Percentiles rank a stretch among this genome's conserved stretches.
Conservation (phyloP, 1,140 invertebrate species). For the Cardiocondyla obscurior region DNA sequence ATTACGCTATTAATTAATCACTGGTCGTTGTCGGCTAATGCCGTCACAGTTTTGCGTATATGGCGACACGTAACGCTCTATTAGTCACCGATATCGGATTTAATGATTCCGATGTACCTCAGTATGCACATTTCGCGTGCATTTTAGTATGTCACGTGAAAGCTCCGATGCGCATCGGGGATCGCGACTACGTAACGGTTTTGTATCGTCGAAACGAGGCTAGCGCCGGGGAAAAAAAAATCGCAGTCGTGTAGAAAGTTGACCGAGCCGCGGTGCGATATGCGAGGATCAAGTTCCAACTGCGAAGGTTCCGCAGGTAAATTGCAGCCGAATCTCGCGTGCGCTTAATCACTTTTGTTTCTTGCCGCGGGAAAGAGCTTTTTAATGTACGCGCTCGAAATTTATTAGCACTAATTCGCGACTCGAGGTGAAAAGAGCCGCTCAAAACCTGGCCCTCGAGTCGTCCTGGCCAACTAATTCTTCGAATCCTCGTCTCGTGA, state of each 20-base stretch:
- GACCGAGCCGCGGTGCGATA: conserved; percentile 35
- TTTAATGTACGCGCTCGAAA: neutral
- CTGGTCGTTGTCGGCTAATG: neutral
- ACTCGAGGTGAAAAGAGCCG: neutral
- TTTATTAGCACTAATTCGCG: neutral
- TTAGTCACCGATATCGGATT: conserved; percentile 19
- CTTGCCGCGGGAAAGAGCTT: neutral
- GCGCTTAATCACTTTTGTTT: neutral
- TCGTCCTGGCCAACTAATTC: neutral
- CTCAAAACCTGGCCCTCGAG: neutral
- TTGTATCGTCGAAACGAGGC: conserved; percentile 65
- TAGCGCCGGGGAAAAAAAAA: conserved; percentile 67
- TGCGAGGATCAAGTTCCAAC: conserved; percentile 50
- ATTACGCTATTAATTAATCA: neutral
- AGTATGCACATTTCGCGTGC: conserved; percentile 53
- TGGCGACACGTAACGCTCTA: conserved; percentile 29
- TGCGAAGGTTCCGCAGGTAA: conserved; percentile 3
- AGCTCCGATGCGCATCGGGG: conserved; percentile 61
- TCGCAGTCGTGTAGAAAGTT: conserved; percentile 64
- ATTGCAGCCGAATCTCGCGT: neutral
- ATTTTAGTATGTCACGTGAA: conserved; percentile 71
- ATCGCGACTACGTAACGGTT: conserved; percentile 59
- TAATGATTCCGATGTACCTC: neutral
- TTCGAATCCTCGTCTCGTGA: neutral
- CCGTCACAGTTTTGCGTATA: neutral